Base-by-base conservation (phyloP, 2,113 vertebrate genomes). In the Mesocricetus auratus region DNA sequence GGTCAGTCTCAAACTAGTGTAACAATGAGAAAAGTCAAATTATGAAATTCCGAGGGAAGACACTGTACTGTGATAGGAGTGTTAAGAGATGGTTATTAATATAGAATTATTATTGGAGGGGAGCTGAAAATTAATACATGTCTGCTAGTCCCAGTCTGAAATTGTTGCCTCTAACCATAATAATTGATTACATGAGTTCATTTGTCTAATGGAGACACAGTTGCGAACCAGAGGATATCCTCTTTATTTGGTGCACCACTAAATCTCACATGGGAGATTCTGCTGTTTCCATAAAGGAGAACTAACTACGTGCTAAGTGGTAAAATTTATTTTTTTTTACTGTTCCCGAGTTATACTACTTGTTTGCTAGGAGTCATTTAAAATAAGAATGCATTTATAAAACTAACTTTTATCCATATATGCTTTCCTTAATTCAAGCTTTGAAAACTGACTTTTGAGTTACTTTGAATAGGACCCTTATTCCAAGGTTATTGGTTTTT, bases 101-200 rank as follows among this genome's bases (percentile, higher is more conserved):
- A 90, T 89, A 96, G 94, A 97, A 89, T 92, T 98, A 96, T 98
- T 97, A 95, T 97, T 97, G 94, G 64, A 95, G 36, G 77, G 95
- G 88, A 98, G 94, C 82, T 97, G 97, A 97, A 98, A 98, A 98
- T 98, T 97, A 98, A 98, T 98, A 97, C 39, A 97, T 96, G 93
- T 97, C 96, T 98, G 45, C 97, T 98, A 98, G 96, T 96, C 88
- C 36, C 94, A 97, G 97, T 92, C 95, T 97, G 92, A 96, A 97
- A 91, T 79, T 97, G 94, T 98, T 98, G 98, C 98, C 98, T 98
- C 90, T 97, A 98, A 98, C 97, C 97, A 98, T 97, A 98, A 96
- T 86, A 97, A 98, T 98, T 98, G 98, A 98, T 98, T 98, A 78
- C 85, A 93, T 60, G 69, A 91, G 90, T 97, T 95, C 95, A 97